A percentile compares a stretch with the other conserved stretches of the same genome.
These are phyloP conservation scores for Pangasianodon gigas DNA, from an alignment of 2,113 vertebrate species.

Conservation along the genomic window DNA sequence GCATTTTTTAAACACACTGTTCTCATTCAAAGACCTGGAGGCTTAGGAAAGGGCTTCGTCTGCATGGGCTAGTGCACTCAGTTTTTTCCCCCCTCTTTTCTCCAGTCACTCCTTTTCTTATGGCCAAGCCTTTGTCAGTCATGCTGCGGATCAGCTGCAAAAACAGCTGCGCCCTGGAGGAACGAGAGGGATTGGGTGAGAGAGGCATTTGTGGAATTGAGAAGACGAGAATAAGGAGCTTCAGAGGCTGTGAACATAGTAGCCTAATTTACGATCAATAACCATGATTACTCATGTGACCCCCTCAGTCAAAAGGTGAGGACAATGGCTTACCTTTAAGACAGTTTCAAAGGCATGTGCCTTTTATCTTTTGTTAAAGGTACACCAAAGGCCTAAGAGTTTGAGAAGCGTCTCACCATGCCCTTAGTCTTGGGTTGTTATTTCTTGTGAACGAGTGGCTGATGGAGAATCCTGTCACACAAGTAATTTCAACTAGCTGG, in stretches of 20 bases:
- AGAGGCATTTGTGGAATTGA: constrained; percentile 47
- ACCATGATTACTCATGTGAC: constrained; percentile 59
- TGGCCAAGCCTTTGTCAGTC: constrained; percentile 56
- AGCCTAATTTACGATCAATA: constrained; percentile 61
- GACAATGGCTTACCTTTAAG: constrained; percentile 50
- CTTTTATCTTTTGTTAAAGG: constrained; percentile 49
- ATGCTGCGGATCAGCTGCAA: constrained; percentile 59
- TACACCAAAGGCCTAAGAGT: not conserved
- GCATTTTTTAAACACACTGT: constrained; percentile 62
- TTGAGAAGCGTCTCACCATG: not conserved
- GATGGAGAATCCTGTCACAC: constrained; percentile 18
- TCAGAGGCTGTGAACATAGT: constrained; percentile 55
- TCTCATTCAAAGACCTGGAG: constrained; percentile 65
- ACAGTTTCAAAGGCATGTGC: constrained; percentile 36
- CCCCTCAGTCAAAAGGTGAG: constrained; percentile 38
- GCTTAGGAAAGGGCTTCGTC: constrained; percentile 68
- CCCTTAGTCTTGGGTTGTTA: constrained; percentile 9
- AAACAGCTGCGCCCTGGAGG: constrained; percentile 65
- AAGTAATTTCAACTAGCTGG: constrained; percentile 24
- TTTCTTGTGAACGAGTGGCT: constrained; percentile 5
- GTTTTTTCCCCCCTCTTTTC: constrained; percentile 6
- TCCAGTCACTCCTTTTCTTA: constrained; percentile 53
- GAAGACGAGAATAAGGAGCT: constrained; percentile 46
- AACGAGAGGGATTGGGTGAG: constrained; percentile 57
- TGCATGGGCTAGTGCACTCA: constrained; percentile 64